A percentile compares a stretch with the other conserved stretches of the same genome.
phyloP scores from a whole-genome alignment of 1,140 invertebrate genomes.

The Brachionus koreanus region DNA sequence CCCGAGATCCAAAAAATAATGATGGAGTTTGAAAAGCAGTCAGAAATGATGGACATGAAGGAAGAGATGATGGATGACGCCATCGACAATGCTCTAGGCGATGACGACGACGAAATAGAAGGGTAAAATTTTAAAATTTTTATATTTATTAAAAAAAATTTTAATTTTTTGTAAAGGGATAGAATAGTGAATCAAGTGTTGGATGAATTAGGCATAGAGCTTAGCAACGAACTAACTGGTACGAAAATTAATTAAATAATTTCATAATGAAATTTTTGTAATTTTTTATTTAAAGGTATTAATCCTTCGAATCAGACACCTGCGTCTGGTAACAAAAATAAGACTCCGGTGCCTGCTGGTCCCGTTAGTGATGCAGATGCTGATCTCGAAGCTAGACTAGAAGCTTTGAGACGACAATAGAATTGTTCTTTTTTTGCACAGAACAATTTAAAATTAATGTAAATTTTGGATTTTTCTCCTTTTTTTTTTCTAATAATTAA shows the following conservation, averaged over 20 bases:
- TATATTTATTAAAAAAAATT: too few relatives aligned
- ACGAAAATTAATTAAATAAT: conserved; percentile 59
- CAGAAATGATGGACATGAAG: conserved; percentile 99
- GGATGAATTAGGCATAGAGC: conserved; percentile 90
- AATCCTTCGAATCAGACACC: conserved; percentile 56
- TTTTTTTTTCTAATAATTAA: neutral
- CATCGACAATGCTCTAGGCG: conserved; percentile 98
- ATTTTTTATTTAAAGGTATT: neutral
- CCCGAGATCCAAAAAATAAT: conserved; percentile 99
- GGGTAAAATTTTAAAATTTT: too few relatives aligned
- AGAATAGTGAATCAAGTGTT: conserved; percentile 74
- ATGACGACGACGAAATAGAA: conserved; percentile 94
- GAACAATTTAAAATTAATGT: neutral
- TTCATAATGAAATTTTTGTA: neutral
- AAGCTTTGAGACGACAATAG: conserved; percentile 85
- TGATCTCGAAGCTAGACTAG: conserved; percentile 85
- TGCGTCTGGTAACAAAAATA: conserved; percentile 49
- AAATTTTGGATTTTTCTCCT: neutral
- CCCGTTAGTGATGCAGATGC: conserved; percentile 69
- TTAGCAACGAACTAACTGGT: conserved; percentile 79
- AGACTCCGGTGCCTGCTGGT: conserved; percentile 60
- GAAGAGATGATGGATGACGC: conserved; percentile 99
- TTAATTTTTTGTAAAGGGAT: conserved; percentile 51
- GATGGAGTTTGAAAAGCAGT: conserved; percentile 98
- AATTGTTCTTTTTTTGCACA: neutral